Base-by-base conservation (phyloP, 2,888 invertebrate species). In the Pheosia tremula region DNA sequence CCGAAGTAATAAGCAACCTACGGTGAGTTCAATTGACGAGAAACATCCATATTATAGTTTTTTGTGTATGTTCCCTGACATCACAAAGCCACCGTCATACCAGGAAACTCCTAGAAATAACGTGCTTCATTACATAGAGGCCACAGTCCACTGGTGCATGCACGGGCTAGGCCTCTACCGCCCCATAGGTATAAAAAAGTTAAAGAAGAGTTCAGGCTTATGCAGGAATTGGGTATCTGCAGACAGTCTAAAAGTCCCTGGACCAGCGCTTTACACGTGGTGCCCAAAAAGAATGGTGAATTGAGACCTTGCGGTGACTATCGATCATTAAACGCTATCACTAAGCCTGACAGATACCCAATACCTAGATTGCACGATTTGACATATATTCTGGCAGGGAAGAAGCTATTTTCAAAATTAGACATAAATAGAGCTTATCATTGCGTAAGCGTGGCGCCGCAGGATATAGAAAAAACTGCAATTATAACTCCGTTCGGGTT, bases 361-460 rank as follows among this genome's bases (percentile, higher is more conserved):
- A 57, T 68, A 11, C 63, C 61, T 13, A 47, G 61, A 9, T 8
- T 68, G 11, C 41, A 56, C 0, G 63, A 64, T 61, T 68, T 68
- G 39, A 59, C 59, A 0, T 62, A 62, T 49, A 56, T 59, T 5
- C n/a, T 61, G 13, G 45, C 56, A 9, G 54, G 57, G 10, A 68
- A 67, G 60, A 68, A 36, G 4, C 50, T 72, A n/a, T 71, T 69
- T 47, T 57, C 61, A 3, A 54, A 50, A 47, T 10, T 71, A 10
- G 66, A 74, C 43, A 47, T 69, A 5, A 59, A 61, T 8, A 60
- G 67, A 41, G 71, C 63, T 1, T 71, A 71, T 38, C 67, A 72
- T 60, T 49, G 52, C 8, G 68, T 69, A 49, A 13, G 45, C 0
- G 60, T 67, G 1, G 50, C 58, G 0, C 49, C 59, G 3, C 47